Evolutionary conservation across 2,888 invertebrate species (phyloP).

Genomic region (Lithosia quadra): DNA sequence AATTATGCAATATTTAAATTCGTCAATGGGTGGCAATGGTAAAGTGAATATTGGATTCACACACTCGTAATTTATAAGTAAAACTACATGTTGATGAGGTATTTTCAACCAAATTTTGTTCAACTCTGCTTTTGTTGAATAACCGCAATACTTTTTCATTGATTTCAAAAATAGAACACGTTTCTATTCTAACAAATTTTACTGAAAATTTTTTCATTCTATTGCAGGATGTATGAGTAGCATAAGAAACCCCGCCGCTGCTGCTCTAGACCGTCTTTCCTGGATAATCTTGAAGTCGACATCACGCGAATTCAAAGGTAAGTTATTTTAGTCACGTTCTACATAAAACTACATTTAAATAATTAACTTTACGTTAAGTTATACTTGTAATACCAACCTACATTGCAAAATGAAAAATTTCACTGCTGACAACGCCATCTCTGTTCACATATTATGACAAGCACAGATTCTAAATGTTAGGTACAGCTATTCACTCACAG

Average conservation of each 20-base stretch:
- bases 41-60: neutral
- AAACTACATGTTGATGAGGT: no score
- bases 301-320: slow-evolving; percentile 14
- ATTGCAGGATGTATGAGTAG: slow-evolving; percentile 16
- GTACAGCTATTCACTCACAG: slow-evolving; percentile 17
- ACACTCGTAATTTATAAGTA: no score
- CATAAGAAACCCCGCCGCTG: neutral
- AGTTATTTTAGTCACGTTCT: neutral
- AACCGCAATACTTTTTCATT: no score
- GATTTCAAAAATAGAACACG: no score
- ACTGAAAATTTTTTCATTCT: slow-evolving; percentile 1
- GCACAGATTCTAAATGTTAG: neutral
- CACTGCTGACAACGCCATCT: slow-evolving; percentile 14
- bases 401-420: neutral
- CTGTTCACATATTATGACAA: neutral
- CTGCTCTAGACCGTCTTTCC: slow-evolving; percentile 10
- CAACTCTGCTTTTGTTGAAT: no score
- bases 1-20: neutral
- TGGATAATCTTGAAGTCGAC: neutral
- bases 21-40: neutral
- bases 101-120: no score
- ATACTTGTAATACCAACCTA: neutral
- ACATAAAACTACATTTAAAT: neutral
- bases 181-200: neutral
- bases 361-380: neutral